Base-by-base conservation (phyloP, 2,797 vertebrate genomes). In the Sebastes diaconus region DNA sequence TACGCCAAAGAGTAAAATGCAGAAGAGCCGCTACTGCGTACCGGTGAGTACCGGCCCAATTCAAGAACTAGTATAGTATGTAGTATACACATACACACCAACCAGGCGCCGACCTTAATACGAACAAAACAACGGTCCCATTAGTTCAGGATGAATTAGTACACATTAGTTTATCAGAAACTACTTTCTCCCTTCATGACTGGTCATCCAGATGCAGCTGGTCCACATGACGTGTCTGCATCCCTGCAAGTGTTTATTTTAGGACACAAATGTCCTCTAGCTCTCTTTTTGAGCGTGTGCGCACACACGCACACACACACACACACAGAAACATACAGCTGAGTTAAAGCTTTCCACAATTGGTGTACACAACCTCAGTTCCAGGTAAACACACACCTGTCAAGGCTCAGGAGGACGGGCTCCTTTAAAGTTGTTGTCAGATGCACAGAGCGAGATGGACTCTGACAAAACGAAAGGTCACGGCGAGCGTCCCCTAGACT, bases 401-500 rank as follows among this genome's bases (percentile, higher is more conserved):
- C 92, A 92, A 76, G 59, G 68, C 77, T 90, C 57, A 72, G 63
- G 77, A 73, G 73, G 80, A 79, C 29, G 32, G 81, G 81, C 3
- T 69, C 79, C 27, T 92, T 93, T 87, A 88, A 93, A 91, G 88
- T 89, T 91, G 80, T 86, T 91, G 89, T 93, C 91, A 92, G 87
- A 88, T 77, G 84, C 75, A 92, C 81, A 86, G 86, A 90, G 89
- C 32, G 70, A 90, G 86, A 87, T 58, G 75, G 81, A 94, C 87
- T 80, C 83, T 58, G 76, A 87, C 74, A 86, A 88, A 88, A 91
- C 22, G 76, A 94, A 95, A 96, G 95, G 95, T 96, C 93, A 94
- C 34, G 58, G 71, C 68, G 71, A 92, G 87, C 79, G 84, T 88
- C 92, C 90, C 89, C 85, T 61, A 68, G 83, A 91, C 92, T 90